These are phyloP conservation scores for Tetraneura akinire DNA, from an alignment of 1,140 invertebrate species.

Conservation along the genomic window DNA sequence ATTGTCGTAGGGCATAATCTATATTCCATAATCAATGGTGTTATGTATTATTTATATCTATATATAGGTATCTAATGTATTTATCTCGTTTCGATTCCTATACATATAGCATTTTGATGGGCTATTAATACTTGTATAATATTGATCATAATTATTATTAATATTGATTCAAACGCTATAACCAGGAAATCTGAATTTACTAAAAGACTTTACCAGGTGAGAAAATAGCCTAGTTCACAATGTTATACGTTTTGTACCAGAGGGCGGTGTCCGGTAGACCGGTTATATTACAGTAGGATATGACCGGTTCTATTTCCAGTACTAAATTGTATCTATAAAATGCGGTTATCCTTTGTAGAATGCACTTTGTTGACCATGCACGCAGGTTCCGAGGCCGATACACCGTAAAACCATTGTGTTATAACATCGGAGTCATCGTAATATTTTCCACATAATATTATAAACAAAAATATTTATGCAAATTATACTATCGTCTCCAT, in stretches of 20 bases:
- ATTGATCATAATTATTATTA: too few species aligned
- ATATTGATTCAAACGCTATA: too few species aligned
- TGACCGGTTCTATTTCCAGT: slow-evolving; percentile 44
- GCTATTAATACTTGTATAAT: too few species aligned
- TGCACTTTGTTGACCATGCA: slow-evolving; percentile 44
- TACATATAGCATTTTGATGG: too few species aligned
- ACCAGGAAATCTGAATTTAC: slow-evolving; percentile 24
- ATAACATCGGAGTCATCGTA: neutral
- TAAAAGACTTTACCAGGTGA: slow-evolving; percentile 16
- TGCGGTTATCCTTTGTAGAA: slow-evolving; percentile 50
- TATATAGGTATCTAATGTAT: too few species aligned
- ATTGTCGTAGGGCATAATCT: too few species aligned
- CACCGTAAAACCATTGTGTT: slow-evolving; percentile 34
- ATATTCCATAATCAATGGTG: too few species aligned
- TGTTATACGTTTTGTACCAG: neutral
- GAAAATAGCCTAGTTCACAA: slow-evolving; percentile 33
- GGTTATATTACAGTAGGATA: slow-evolving; percentile 16
- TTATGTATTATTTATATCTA: too few species aligned
- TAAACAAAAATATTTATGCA: neutral
- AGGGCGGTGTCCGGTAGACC: slow-evolving; percentile 41
- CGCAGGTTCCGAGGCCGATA: slow-evolving; percentile 29
- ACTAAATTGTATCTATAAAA: slow-evolving; percentile 42
- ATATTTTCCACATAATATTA: neutral
- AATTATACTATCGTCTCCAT: neutral
- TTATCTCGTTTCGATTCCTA: too few species aligned